Evolutionary conservation across 2,113 vertebrate species (phyloP).

Genomic region (Camelus bactrianus): DNA sequence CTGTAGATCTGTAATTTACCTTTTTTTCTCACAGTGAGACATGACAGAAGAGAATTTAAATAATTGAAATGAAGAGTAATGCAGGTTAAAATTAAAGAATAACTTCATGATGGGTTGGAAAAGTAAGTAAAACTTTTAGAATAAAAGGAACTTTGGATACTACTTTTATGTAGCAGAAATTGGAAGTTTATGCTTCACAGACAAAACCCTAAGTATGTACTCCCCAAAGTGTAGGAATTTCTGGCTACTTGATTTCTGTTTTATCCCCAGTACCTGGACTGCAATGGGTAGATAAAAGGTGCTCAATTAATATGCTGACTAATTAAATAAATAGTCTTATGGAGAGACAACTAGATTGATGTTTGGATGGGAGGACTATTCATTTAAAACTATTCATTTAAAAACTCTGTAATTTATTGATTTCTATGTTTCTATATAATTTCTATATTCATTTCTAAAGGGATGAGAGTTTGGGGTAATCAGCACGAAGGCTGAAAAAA

Average conservation of each 20-base stretch:
- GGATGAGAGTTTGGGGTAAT: neutral
- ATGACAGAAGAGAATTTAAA: constrained; percentile 58
- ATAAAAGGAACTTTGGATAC: neutral
- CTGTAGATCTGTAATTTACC: constrained; percentile 20
- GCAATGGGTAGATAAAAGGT: neutral
- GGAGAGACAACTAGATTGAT: neutral
- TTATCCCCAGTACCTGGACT: neutral
- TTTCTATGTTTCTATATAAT: neutral
- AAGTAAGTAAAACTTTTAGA: constrained; percentile 23
- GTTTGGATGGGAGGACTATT: neutral
- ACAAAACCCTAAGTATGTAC: neutral
- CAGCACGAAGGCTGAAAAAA: neutral
- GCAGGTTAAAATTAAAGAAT: constrained; percentile 47
- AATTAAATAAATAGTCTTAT: neutral
- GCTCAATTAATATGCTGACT: neutral
- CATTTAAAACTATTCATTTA: neutral
- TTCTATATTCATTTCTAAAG: neutral
- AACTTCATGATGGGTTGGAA: neutral
- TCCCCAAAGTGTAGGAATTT: neutral
- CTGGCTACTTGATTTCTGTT: neutral
- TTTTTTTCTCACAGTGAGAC: neutral
- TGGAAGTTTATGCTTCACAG: neutral
- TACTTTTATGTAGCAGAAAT: neutral
- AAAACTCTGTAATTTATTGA: neutral
- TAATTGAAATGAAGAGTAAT: constrained; percentile 23